Conservation (phyloP, 2,113 vertebrate species). For the Cephalopholis sonnerati region DNA sequence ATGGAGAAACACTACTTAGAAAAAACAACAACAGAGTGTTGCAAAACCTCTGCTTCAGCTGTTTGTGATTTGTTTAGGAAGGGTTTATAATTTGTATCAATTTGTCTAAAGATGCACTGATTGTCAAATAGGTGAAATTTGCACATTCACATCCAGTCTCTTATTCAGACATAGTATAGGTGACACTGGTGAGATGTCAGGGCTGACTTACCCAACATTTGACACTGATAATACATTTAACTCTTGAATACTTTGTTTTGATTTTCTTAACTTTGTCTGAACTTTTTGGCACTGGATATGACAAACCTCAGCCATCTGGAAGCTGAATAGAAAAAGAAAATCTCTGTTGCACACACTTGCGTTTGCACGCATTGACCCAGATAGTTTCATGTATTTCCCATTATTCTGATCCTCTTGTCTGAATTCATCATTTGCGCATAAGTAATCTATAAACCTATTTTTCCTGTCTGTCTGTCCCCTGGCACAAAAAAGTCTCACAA, state of each 20-base stretch:
- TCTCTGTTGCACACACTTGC: slow-evolving; percentile 20
- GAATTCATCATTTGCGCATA: slow-evolving; percentile 38
- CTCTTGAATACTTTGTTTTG: slow-evolving; percentile 23
- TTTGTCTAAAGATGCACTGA: background rate
- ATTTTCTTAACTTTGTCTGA: slow-evolving; percentile 40
- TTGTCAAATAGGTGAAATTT: background rate
- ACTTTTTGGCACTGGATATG: slow-evolving; percentile 32
- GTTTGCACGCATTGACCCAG: slow-evolving; percentile 44
- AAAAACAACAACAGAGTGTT: background rate
- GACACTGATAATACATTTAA: slow-evolving; percentile 6
- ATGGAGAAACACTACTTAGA: background rate
- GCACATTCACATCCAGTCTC: background rate
- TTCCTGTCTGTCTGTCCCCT: background rate
- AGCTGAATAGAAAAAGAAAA: slow-evolving; percentile 30
- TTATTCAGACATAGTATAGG: background rate
- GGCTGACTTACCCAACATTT: background rate
- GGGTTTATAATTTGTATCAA: background rate
- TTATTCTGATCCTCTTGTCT: slow-evolving; percentile 20
- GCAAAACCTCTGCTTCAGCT: background rate
- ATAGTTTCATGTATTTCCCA: slow-evolving; percentile 45
- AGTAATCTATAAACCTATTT: slow-evolving; percentile 30
- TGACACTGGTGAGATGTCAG: background rate
- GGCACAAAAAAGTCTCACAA: background rate
- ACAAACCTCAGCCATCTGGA: slow-evolving; percentile 61
- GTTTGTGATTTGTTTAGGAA: background rate